phyloP scores from a whole-genome alignment of 1,140 invertebrate species.

The Diorhabda elongata region DNA sequence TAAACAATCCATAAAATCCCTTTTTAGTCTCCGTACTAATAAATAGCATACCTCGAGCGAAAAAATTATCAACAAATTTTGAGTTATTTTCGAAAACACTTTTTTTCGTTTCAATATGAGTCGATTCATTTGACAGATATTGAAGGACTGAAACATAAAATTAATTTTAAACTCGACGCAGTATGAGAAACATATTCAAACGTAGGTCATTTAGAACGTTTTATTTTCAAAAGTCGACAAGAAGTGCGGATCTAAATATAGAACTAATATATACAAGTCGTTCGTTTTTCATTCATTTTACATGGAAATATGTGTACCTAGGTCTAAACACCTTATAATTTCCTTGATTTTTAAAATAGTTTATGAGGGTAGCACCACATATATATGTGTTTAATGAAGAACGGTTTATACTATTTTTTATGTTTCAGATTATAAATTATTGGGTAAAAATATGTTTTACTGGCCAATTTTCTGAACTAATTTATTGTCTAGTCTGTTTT shows the following conservation, averaged over 20 bases:
- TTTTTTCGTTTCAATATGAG: neutral
- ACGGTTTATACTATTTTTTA: too few species aligned
- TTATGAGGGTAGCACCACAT: too few species aligned
- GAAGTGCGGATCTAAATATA: slow-evolving; percentile 14
- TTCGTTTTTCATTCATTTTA: slow-evolving; percentile 1
- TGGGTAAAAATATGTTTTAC: too few species aligned
- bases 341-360: neutral
- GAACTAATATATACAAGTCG: slow-evolving; percentile 16
- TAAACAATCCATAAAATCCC: too few species aligned
- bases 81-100: neutral
- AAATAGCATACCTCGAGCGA: too few species aligned
- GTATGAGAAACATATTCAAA: slow-evolving; percentile 6
- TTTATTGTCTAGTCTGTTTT: too few species aligned
- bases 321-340: neutral
- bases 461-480: too few species aligned
- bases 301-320: neutral
- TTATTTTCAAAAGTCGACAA: neutral
- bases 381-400: too few species aligned
- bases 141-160: slow-evolving; percentile 5
- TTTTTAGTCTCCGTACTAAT: too few species aligned
- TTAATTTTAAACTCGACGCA: slow-evolving; percentile 8
- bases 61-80: neutral
- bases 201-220: slow-evolving; percentile 5
- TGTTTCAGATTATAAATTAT: too few species aligned
- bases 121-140: neutral